Evolutionary conservation across 2,888 invertebrate species (phyloP), one percentile per base, ranked within the genome.

Genomic region (Drosophila mettleri): DNA sequence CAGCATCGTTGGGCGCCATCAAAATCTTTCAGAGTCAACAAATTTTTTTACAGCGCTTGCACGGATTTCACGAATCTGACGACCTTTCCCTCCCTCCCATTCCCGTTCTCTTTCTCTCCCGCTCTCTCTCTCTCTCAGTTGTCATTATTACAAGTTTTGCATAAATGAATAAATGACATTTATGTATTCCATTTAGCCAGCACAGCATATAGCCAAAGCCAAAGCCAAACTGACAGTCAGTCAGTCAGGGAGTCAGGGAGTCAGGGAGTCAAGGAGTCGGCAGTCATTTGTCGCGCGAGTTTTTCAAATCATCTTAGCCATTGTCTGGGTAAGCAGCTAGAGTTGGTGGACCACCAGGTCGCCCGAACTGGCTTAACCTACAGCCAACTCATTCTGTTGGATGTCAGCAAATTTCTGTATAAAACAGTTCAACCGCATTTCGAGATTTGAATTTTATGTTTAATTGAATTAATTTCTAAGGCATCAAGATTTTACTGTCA

Each of bases 81-180:
- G 52, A 41, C 38, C 29, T 22, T 20, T 2, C 18, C 5, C 12
- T 0, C 6, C 31, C n/a, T 6, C 29, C 3, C 18, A 2, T 12
- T 20, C 31, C 3, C 33, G 12, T 1, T 14, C 18, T 0, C 14
- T 0, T 3, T 3, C 20, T 18, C 31, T 8, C 36, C 1, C 20
- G 1, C 22, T 1, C 22, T 3, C 41, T 14, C 41, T 20, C 24
- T 16, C 5, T 29, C 36, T 36, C 58, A 67, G 74, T 78, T 72
- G 78, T 86, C 86, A 82, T 86, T 82, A 86, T 85, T 76, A 80
- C 83, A 81, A 85, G 80, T 86, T 86, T 86, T 86, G 86, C 86
- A 85, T 86, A 86, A 86, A 86, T 83, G 78, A 85, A 85, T 78
- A 76, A 77, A 77, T 75, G 81, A 86, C 85, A 86, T 86, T 86